These are phyloP conservation scores for Clarias gariepinus DNA, from an alignment of 2,113 vertebrate genomes.

Conservation along the genomic window DNA sequence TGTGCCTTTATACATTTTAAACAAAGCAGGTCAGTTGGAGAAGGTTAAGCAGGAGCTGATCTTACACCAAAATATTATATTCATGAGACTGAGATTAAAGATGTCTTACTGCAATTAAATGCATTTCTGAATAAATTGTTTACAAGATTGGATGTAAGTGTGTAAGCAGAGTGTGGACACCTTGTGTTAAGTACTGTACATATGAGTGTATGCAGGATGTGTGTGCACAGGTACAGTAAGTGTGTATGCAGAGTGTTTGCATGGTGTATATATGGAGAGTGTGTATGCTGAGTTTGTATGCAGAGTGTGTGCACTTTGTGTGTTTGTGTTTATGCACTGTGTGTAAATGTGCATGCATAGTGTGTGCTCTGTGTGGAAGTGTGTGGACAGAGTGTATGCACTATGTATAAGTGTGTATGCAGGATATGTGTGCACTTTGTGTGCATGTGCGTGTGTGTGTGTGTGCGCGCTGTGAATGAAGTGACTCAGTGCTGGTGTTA, in stretches of 20 bases:
- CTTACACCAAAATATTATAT: not conserved
- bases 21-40: not conserved
- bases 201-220: not conserved
- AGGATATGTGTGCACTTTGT: not conserved
- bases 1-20: constrained; percentile 19
- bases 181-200: too few species aligned
- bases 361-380: not conserved
- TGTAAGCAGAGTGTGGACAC: not conserved
- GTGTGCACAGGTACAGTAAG: not conserved
- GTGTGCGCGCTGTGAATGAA: not conserved
- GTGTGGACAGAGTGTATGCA: not conserved
- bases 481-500: not conserved
- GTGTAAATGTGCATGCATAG: not conserved
- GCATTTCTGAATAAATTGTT: too few species aligned
- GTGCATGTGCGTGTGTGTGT: not conserved
- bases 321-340: not conserved
- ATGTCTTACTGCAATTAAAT: not conserved
- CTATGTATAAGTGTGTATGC: not conserved
- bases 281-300: not conserved
- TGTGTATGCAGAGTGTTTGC: not conserved
- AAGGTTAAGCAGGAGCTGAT: constrained; percentile 33
- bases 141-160: not conserved
- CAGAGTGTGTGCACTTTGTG: not conserved
- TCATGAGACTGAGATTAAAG: not conserved
- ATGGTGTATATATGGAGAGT: not conserved